A percentile compares a stretch with the other conserved stretches of the same genome.
Conservation (phyloP, 2,888 invertebrate genomes). For the Dicyrtomina minuta region DNA sequence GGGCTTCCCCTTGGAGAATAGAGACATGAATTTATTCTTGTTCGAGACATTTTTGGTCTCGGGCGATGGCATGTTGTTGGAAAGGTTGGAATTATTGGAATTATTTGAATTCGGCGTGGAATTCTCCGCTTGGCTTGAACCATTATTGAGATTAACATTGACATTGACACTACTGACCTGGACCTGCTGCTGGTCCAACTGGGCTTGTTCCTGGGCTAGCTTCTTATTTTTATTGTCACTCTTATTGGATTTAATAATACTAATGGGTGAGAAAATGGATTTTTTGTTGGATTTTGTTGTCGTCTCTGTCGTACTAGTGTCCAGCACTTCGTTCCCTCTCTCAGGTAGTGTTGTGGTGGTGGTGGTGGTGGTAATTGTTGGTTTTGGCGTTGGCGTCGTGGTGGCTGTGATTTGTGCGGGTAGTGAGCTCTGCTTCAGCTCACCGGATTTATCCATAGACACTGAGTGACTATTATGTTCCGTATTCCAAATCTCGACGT, state of each 20-base stretch:
- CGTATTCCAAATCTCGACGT: conserved; percentile 52
- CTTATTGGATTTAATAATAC: conserved; percentile 17
- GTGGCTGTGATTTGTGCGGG: neutral
- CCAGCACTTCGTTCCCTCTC: neutral
- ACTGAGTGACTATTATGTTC: neutral
- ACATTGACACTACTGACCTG: neutral
- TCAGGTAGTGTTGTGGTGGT: no score
- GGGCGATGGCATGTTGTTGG: neutral
- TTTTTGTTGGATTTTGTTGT: conserved; percentile 5
- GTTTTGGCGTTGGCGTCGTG: no score
- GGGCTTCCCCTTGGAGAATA: conserved; percentile 1
- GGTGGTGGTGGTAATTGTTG: no score
- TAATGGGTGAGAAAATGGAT: conserved; percentile 21
- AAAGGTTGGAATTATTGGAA: neutral
- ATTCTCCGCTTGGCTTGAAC: neutral
- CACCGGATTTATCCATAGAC: neutral
- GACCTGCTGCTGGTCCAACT: neutral
- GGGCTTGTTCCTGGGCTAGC: neutral
- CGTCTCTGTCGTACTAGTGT: neutral
- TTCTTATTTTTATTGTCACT: conserved; percentile 13
- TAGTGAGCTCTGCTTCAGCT: neutral
- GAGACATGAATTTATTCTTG: conserved; percentile 21
- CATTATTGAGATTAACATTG: neutral
- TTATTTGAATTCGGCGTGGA: neutral
- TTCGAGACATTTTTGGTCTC: conserved; percentile 20